Evolutionary conservation across 1,140 invertebrate species (phyloP).

Genomic region (Goniozus legneri): DNA sequence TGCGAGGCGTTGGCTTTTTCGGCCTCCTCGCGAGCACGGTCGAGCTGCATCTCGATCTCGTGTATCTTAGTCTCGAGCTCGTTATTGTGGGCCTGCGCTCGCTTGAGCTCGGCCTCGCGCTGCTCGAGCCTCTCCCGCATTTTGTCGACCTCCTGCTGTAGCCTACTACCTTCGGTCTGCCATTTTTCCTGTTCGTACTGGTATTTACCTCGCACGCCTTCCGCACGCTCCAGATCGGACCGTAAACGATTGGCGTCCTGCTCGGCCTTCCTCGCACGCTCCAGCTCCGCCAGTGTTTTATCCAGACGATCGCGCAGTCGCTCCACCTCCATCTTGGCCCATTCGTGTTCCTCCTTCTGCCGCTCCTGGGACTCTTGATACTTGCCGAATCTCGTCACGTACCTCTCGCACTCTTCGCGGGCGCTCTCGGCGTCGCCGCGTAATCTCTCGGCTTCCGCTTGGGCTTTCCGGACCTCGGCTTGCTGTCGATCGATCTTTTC

Average conservation of each 20-base stretch:
- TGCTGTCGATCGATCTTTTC: constrained; percentile 85
- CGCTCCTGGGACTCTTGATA: constrained; percentile 73
- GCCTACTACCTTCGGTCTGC: constrained; percentile 56
- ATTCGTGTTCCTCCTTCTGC: constrained; percentile 75
- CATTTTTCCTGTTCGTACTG: constrained; percentile 83
- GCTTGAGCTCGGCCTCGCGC: constrained; percentile 72
- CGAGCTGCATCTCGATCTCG: constrained; percentile 74
- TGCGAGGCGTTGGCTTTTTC: constrained; percentile 66
- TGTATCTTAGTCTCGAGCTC: constrained; percentile 76
- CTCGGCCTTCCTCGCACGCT: constrained; percentile 66
- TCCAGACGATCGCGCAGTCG: constrained; percentile 78
- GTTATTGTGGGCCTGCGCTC: constrained; percentile 61
- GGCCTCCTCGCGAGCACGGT: constrained; percentile 74
- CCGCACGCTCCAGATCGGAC: constrained; percentile 70
- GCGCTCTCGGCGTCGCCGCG: constrained; percentile 68
- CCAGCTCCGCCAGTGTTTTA: constrained; percentile 74
- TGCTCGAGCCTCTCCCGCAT: constrained; percentile 71
- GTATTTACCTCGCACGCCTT: constrained; percentile 80
- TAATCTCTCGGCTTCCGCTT: constrained; percentile 70
- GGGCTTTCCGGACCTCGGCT: constrained; percentile 75
- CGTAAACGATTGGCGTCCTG: constrained; percentile 65
- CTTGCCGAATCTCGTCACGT: constrained; percentile 71
- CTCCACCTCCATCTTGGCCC: constrained; percentile 78
- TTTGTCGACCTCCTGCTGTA: constrained; percentile 67
- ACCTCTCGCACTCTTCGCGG: constrained; percentile 70